Conservation (phyloP, 2,888 invertebrate genomes). For the Argyresthia goedartella region DNA sequence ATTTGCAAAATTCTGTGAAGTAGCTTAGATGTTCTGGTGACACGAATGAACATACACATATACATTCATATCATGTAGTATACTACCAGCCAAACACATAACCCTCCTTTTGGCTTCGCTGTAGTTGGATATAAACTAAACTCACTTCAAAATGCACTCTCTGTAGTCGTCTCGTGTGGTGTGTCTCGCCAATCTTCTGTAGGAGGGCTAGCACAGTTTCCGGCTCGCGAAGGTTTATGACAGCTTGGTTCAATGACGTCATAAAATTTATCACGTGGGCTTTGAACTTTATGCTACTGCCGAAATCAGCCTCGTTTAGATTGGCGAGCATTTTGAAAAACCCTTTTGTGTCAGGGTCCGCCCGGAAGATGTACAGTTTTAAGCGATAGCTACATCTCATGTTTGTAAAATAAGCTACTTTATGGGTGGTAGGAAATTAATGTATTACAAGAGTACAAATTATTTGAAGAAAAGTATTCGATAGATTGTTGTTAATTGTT, state of each 20-base stretch:
- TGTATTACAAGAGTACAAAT: neutral
- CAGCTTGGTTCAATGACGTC: slow-evolving; percentile 29
- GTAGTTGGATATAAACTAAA: neutral
- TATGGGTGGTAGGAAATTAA: neutral
- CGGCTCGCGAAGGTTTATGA: slow-evolving; percentile 33
- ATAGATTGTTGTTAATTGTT: too few relatives aligned
- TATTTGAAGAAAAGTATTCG: neutral
- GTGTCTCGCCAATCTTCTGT: slow-evolving; percentile 40
- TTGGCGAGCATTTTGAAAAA: slow-evolving; percentile 35
- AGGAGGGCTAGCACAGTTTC: slow-evolving; percentile 37
- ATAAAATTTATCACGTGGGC: slow-evolving; percentile 45
- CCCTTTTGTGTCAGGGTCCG: slow-evolving; percentile 28
- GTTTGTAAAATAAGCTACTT: neutral
- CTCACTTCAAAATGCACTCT: slow-evolving; percentile 37
- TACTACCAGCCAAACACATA: too few relatives aligned
- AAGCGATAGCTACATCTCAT: neutral
- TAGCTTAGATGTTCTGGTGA: too few relatives aligned
- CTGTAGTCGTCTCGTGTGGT: slow-evolving; percentile 25
- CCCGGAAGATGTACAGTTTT: slow-evolving; percentile 17
- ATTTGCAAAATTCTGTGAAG: too few relatives aligned
- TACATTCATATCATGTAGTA: too few relatives aligned
- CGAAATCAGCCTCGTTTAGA: slow-evolving; percentile 26
- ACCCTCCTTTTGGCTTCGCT: too few relatives aligned
- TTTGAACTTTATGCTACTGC: slow-evolving; percentile 27
- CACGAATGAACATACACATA: too few relatives aligned